Percentiles rank a stretch among this genome's conserved stretches.
phyloP scores from a whole-genome alignment of 2,888 invertebrate species.

The Cerastoderma edule region DNA sequence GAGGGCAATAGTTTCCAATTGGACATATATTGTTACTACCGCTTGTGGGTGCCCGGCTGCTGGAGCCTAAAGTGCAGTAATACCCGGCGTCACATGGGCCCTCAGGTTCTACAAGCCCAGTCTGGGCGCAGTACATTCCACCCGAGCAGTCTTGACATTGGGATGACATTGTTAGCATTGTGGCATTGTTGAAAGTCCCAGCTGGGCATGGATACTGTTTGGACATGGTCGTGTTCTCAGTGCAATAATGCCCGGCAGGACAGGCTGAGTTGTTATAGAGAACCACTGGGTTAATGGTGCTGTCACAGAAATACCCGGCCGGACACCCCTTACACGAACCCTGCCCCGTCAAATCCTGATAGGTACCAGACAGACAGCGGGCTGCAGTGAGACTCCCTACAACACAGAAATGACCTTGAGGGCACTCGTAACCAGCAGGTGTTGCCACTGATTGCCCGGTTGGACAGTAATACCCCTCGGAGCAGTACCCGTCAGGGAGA shows the following conservation, averaged over 20 bases:
- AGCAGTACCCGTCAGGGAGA: slow-evolving; percentile 75
- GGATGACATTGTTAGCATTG: slow-evolving; percentile 64
- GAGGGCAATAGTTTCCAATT: slow-evolving; percentile 78
- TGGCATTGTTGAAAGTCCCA: slow-evolving; percentile 79
- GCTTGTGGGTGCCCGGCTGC: slow-evolving; percentile 73
- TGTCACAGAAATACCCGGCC: slow-evolving; percentile 80
- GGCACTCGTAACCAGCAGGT: slow-evolving; percentile 77
- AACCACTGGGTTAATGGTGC: slow-evolving; percentile 76
- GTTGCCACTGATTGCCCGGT: slow-evolving; percentile 73
- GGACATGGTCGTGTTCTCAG: slow-evolving; percentile 73
- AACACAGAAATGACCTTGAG: slow-evolving; percentile 79
- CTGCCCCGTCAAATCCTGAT: slow-evolving; percentile 78
- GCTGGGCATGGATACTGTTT: slow-evolving; percentile 77
- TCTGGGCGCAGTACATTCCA: slow-evolving; percentile 75
- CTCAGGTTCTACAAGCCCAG: slow-evolving; percentile 68
- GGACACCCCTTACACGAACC: slow-evolving; percentile 79
- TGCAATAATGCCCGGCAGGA: slow-evolving; percentile 79
- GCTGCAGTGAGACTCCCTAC: slow-evolving; percentile 70
- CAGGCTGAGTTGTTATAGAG: slow-evolving; percentile 76
- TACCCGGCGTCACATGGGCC: slow-evolving; percentile 76
- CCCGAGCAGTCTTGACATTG: slow-evolving; percentile 79
- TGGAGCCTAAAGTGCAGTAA: slow-evolving; percentile 74
- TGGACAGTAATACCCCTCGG: slow-evolving; percentile 80
- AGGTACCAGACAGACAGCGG: slow-evolving; percentile 75
- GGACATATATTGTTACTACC: slow-evolving; percentile 79